Conservation (phyloP, 2,797 vertebrate genomes). For the Characodon lateralis region DNA sequence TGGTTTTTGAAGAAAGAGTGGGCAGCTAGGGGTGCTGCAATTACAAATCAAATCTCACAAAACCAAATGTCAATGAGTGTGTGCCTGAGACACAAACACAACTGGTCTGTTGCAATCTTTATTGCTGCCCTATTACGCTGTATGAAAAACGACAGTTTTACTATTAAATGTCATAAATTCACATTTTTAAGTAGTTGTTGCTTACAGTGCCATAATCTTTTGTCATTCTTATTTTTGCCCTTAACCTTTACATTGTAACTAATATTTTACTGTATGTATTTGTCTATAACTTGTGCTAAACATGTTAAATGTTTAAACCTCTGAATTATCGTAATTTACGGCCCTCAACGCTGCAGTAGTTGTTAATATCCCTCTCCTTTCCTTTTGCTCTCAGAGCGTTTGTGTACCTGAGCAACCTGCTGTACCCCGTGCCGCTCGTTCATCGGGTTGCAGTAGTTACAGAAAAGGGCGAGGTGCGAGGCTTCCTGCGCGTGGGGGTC, state of each 20-base stretch:
- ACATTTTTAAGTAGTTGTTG: slow-evolving; percentile 25
- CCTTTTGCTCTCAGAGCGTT: slow-evolving; percentile 85
- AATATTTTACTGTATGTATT: slow-evolving; percentile 40
- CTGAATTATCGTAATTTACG: neutral
- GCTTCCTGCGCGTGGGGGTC: slow-evolving; percentile 95
- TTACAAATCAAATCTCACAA: slow-evolving; percentile 58
- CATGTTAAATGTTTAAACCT: slow-evolving; percentile 4
- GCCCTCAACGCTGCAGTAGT: slow-evolving; percentile 2
- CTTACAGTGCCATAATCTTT: slow-evolving; percentile 55
- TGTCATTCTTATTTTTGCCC: slow-evolving; percentile 16
- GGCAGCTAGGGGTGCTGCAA: slow-evolving; percentile 34
- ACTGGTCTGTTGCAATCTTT: slow-evolving; percentile 21
- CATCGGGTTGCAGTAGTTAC: slow-evolving; percentile 96
- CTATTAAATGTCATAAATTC: neutral
- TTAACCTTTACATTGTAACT: slow-evolving; percentile 48
- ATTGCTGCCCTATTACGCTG: slow-evolving; percentile 61
- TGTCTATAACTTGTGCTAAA: slow-evolving; percentile 39
- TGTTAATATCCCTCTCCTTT: slow-evolving; percentile 29
- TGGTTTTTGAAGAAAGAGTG: slow-evolving; percentile 11
- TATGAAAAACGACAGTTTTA: slow-evolving; percentile 74
- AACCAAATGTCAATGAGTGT: slow-evolving; percentile 47
- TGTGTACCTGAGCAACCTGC: slow-evolving; percentile 97
- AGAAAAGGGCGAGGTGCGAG: slow-evolving; percentile 96
- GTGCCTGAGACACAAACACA: slow-evolving; percentile 34
- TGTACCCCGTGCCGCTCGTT: slow-evolving; percentile 96